Percentiles rank a stretch among this genome's conserved stretches.
Evolutionary conservation across 1,140 invertebrate species (phyloP).

Genomic region (Chrysomallon squamiferum): DNA sequence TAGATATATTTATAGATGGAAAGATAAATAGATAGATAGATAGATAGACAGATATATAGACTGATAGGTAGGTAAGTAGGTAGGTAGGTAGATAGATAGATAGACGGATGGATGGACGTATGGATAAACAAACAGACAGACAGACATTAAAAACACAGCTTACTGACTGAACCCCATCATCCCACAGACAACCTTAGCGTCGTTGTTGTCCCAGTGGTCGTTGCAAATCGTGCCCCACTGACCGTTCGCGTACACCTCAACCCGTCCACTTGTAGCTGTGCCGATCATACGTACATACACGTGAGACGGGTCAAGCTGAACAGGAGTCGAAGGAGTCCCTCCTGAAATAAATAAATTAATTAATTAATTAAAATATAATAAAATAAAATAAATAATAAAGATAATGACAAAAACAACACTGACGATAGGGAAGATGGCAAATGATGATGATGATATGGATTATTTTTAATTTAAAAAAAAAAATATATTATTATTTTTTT

Average conservation of each 20-base stretch:
- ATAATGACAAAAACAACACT: background rate
- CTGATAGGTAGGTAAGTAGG: too few relatives aligned
- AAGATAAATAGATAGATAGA: too few relatives aligned
- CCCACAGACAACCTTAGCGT: slow-evolving; percentile 6
- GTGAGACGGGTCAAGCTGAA: background rate
- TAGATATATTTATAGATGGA: too few relatives aligned
- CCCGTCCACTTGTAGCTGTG: background rate
- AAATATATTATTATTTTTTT: too few relatives aligned
- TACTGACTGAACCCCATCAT: slow-evolving; percentile 9
- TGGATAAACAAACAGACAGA: background rate
- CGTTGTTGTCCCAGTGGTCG: slow-evolving; percentile 9
- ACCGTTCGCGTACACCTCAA: slow-evolving; percentile 2
- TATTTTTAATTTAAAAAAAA: too few relatives aligned
- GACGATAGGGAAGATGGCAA: background rate
- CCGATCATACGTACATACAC: slow-evolving; percentile 1
- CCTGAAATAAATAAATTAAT: background rate
- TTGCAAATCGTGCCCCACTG: slow-evolving; percentile 7
- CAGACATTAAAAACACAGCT: too few relatives aligned
- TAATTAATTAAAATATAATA: background rate
- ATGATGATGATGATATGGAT: background rate
- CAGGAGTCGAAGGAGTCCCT: background rate
- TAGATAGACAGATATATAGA: too few relatives aligned
- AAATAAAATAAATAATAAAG: background rate
- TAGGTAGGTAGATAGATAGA: too few relatives aligned
- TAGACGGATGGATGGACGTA: background rate